Conservation (phyloP, 2,113 vertebrate genomes). For the Emydura subglobosa region DNA sequence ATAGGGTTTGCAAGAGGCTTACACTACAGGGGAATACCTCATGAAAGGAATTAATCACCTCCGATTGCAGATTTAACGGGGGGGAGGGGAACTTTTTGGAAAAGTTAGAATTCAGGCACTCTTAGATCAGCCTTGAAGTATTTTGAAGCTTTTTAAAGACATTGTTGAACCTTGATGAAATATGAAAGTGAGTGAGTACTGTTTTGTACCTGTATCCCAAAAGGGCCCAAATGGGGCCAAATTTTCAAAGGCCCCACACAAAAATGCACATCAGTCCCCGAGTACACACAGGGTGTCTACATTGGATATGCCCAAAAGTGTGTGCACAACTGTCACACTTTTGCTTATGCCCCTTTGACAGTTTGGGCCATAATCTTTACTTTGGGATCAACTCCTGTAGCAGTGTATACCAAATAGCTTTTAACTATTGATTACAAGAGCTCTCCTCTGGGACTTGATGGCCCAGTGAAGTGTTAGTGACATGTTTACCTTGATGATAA, state of each 20-base stretch:
- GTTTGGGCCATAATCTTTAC: neutral
- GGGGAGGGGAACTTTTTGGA: neutral
- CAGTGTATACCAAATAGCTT: neutral
- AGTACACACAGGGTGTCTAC: neutral
- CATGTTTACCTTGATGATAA: neutral
- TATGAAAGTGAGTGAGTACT: neutral
- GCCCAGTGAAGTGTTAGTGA: neutral
- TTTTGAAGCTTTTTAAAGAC: neutral
- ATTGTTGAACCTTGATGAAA: neutral
- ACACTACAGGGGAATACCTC: conserved; percentile 9
- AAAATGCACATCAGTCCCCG: neutral
- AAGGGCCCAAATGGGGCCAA: neutral
- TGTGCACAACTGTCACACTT: neutral
- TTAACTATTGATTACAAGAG: neutral
- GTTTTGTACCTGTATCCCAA: neutral
- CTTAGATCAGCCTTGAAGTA: neutral
- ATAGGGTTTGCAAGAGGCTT: conserved; percentile 37
- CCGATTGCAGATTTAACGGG: neutral
- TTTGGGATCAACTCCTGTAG: neutral
- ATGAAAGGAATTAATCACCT: conserved; percentile 10
- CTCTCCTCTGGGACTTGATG: neutral
- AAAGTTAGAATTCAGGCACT: neutral
- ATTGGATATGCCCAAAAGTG: too few relatives aligned
- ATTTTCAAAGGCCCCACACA: neutral
- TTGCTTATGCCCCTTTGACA: neutral